Conservation (phyloP, 2,113 vertebrate species). For the Cynoglossus semilaevis region DNA sequence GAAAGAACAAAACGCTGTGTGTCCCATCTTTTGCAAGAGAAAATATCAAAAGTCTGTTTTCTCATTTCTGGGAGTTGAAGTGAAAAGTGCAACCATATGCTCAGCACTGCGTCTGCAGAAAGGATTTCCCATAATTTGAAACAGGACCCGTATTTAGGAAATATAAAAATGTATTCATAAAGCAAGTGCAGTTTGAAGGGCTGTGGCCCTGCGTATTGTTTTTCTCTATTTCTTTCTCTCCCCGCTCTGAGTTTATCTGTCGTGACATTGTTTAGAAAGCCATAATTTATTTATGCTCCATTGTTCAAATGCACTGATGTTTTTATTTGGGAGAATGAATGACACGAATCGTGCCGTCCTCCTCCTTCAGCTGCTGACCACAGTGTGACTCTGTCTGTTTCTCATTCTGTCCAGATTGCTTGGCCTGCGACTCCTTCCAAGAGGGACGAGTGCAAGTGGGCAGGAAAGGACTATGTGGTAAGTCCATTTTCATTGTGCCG, state of each 20-base stretch:
- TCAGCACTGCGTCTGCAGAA: slow-evolving; percentile 13
- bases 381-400: slow-evolving; percentile 41
- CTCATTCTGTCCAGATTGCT: slow-evolving; percentile 80
- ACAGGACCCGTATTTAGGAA: slow-evolving; percentile 10
- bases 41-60: slow-evolving; percentile 17
- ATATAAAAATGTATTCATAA: slow-evolving; percentile 7
- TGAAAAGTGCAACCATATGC: slow-evolving; percentile 52
- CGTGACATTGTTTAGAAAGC: not conserved
- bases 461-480: slow-evolving; percentile 94
- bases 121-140: slow-evolving; percentile 24
- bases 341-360: not conserved
- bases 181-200: slow-evolving; percentile 2
- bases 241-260: not conserved
- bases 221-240: not conserved
- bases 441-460: slow-evolving; percentile 97
- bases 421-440: slow-evolving; percentile 95
- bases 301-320: no score
- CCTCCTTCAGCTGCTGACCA: slow-evolving; percentile 23
- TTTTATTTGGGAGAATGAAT: slow-evolving; percentile 4
- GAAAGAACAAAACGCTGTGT: slow-evolving; percentile 46
- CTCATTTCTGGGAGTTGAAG: slow-evolving; percentile 20
- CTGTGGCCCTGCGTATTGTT: not conserved
- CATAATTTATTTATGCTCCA: no score
- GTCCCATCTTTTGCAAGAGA: slow-evolving; percentile 35
- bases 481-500: slow-evolving; percentile 56